These are phyloP conservation scores for Drosophila ohnishii DNA, from an alignment of 1,140 invertebrate genomes.

Conservation along the genomic window DNA sequence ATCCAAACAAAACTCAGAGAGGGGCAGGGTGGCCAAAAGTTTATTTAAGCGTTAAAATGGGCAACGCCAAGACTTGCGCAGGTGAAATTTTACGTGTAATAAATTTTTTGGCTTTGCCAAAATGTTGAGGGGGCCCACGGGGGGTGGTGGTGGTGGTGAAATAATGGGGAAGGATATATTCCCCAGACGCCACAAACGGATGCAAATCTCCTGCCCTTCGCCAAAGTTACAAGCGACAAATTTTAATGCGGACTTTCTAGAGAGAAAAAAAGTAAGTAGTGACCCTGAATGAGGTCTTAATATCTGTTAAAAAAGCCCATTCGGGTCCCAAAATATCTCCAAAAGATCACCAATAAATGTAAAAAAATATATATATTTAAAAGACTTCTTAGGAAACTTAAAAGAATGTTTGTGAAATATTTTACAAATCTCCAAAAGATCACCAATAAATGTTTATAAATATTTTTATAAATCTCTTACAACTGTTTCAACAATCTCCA, in stretches of 20 bases:
- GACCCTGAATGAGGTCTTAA: not conserved
- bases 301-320: too few species aligned
- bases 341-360: not conserved
- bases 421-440: not conserved
- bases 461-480: too few species aligned
- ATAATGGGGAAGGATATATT: constrained; percentile 15
- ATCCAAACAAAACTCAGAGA: not conserved
- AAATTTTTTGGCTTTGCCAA: constrained; percentile 68
- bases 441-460: not conserved
- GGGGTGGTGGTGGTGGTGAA: not conserved
- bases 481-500: not conserved
- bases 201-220: constrained; percentile 17
- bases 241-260: constrained; percentile 31
- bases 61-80: constrained; percentile 40
- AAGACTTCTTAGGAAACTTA: not conserved
- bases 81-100: constrained; percentile 70
- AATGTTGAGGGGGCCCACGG: constrained; percentile 17
- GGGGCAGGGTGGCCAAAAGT: constrained; percentile 42
- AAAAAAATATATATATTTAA: not conserved
- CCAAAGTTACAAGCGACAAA: constrained; percentile 60
- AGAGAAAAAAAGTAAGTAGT: constrained; percentile 2
- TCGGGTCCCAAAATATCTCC: not conserved
- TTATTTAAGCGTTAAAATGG: constrained; percentile 67
- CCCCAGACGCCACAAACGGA: constrained; percentile 51
- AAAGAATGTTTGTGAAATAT: not conserved